Conservation (phyloP, 2,113 vertebrate species). For the Jaculus jaculus region DNA sequence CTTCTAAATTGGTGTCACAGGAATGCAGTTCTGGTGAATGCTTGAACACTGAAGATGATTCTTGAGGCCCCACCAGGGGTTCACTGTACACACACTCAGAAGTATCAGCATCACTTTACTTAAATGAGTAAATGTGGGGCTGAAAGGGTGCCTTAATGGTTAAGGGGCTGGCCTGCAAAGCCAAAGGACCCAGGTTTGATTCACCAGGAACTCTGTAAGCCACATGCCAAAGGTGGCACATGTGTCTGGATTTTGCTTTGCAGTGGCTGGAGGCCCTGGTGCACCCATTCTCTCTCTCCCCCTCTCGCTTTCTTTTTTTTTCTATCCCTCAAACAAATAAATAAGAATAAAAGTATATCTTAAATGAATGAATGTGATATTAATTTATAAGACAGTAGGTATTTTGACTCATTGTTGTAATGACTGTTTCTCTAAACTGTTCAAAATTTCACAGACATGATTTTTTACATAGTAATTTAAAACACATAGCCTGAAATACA, state of each 20-base stretch:
- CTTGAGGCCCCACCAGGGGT: background rate
- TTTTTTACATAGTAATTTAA: slow-evolving; percentile 21
- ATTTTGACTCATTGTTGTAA: slow-evolving; percentile 9
- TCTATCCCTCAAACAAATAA: too few relatives aligned
- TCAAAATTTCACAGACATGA: background rate
- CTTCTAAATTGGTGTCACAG: background rate
- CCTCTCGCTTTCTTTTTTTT: too few relatives aligned
- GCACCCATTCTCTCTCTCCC: too few relatives aligned
- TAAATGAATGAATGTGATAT: background rate
- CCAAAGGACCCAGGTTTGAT: too few relatives aligned
- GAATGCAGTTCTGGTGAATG: background rate
- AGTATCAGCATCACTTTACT: background rate
- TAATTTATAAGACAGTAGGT: background rate
- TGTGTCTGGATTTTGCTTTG: too few relatives aligned
- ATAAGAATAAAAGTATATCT: too few relatives aligned
- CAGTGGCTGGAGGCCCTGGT: too few relatives aligned
- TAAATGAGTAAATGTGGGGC: background rate
- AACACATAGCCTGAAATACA: background rate
- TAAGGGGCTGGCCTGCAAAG: too few relatives aligned
- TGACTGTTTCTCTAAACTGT: slow-evolving; percentile 9
- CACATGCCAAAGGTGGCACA: too few relatives aligned
- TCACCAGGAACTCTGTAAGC: too few relatives aligned
- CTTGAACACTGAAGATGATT: background rate
- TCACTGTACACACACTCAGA: background rate
- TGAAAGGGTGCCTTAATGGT: too few relatives aligned